Evolutionary conservation across 2,113 vertebrate species (phyloP), one percentile per base, ranked within the genome.

Genomic region (Elanoides forficatus): DNA sequence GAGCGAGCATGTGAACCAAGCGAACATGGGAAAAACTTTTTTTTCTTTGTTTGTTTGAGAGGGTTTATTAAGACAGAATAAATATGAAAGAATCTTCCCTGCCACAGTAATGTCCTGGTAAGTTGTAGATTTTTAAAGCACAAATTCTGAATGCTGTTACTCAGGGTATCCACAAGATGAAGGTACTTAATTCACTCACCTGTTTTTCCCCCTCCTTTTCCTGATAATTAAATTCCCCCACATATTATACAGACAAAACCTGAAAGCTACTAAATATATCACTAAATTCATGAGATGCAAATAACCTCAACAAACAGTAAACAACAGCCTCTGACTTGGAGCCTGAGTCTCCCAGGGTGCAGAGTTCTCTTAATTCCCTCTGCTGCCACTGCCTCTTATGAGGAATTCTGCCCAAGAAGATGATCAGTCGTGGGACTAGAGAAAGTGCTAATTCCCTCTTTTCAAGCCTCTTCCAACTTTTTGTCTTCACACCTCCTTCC

Each of bases 221-320:
- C 52, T 13, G 2, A 75, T 43, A 93, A 75, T 72, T 86, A 75
- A 65, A 74, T 74, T 59, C 14, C 43, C 13, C 47, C 30, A 60
- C 29, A 62, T 47, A 82, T 81, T 45, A 79, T 27, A 82, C 63
- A 80, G 75, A 90, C 74, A 97, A 82, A 86, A 70, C 32, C 29
- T 45, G 38, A 83, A 83, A 94, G 62, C 63, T 93, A n/a, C 59
- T 90, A 63, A 58, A 88, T 75, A 73, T 81, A 86, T 75, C 42
- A 59, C 45, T 70, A 66, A 59, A 88, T 92, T 91, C 15, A 90
- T 87, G 58, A 94, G 34, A 81, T 95, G 42, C 62, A 95, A 96
- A 93, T 90, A 58, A 58, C 25, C 34, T 82, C 70, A 70, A 68
- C 16, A 73, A 85, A 53, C 40, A 76, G n/a, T 59, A 82, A 94